A percentile compares a stretch with the other conserved stretches of the same genome.
phyloP scores from a whole-genome alignment of 2,888 invertebrate genomes.

The Hartigia nigra region DNA sequence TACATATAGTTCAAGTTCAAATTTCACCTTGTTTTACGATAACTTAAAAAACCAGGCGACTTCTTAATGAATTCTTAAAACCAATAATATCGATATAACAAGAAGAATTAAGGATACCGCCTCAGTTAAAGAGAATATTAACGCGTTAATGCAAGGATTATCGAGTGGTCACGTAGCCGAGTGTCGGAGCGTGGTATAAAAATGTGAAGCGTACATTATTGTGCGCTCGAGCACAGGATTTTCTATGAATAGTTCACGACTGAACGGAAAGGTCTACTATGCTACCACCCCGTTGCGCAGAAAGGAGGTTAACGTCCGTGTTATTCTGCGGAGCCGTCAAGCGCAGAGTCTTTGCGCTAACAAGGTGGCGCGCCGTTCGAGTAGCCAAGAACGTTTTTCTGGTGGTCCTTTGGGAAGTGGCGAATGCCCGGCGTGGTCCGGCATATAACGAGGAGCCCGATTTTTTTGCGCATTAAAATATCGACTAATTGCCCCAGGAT shows the following conservation, averaged over 20 bases:
- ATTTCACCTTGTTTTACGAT: background rate
- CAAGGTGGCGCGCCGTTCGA: constrained; percentile 63
- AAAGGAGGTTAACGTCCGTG: constrained; percentile 58
- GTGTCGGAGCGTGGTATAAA: background rate
- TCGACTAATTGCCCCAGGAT: constrained; percentile 65
- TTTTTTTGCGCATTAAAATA: constrained; percentile 66
- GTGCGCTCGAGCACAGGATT: background rate
- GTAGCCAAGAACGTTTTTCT: constrained; percentile 54
- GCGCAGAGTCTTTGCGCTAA: constrained; percentile 61
- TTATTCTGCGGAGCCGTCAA: constrained; percentile 59
- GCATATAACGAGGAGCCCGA: constrained; percentile 56
- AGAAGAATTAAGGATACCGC: background rate
- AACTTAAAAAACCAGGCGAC: background rate
- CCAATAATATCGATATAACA: background rate
- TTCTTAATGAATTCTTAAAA: background rate
- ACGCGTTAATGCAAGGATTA: background rate
- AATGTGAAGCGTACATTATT: background rate
- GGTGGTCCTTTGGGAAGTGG: constrained; percentile 45
- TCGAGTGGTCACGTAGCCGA: background rate
- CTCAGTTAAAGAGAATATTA: background rate
- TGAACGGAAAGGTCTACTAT: background rate
- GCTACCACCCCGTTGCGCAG: constrained; percentile 1
- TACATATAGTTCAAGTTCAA: background rate
- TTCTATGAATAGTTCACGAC: background rate
- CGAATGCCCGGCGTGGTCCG: constrained; percentile 26